A percentile compares a stretch with the other conserved stretches of the same genome.
Conservation (phyloP, 2,113 vertebrate genomes). For the Scatophagus argus region DNA sequence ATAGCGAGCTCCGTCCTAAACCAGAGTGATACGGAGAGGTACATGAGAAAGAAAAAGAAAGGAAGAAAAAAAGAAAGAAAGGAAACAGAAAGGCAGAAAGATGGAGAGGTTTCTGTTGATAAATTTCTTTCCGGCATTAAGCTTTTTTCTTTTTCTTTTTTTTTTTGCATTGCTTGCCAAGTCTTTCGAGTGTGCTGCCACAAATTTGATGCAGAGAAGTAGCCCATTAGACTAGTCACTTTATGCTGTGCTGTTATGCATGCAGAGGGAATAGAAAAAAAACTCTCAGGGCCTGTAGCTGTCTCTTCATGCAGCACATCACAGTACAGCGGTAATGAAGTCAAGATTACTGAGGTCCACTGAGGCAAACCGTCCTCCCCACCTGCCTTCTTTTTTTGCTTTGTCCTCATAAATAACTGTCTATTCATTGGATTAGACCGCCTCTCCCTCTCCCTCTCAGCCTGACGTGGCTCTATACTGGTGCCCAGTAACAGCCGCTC, state of each 20-base stretch:
- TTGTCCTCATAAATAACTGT: constrained; percentile 57
- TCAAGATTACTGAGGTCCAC: constrained; percentile 67
- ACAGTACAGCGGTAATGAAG: constrained; percentile 63
- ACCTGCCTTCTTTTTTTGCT: constrained; percentile 48
- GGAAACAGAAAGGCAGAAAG: too few relatives aligned
- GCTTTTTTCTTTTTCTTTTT: background rate
- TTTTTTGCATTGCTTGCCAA: constrained; percentile 2
- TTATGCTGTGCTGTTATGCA: constrained; percentile 16
- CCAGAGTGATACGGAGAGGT: constrained; percentile 54
- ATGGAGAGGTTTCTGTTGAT: background rate
- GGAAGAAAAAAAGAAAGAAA: background rate
- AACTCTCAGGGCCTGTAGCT: constrained; percentile 26
- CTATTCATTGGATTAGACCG: constrained; percentile 54
- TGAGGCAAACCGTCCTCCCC: constrained; percentile 55
- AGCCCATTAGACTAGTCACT: constrained; percentile 38
- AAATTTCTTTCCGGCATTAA: background rate
- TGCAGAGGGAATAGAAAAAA: constrained; percentile 31
- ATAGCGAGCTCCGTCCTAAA: constrained; percentile 95
- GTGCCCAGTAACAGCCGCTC: constrained; percentile 45
- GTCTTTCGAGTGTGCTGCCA: constrained; percentile 17
- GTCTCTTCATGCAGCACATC: constrained; percentile 65
- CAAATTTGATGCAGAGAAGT: constrained; percentile 26
- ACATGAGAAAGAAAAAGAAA: constrained; percentile 1
- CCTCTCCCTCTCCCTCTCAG: constrained; percentile 46
- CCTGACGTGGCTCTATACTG: constrained; percentile 37